These are phyloP conservation scores for Sternotherus odoratus DNA, from an alignment of 2,797 vertebrate genomes.

Conservation along the genomic window DNA sequence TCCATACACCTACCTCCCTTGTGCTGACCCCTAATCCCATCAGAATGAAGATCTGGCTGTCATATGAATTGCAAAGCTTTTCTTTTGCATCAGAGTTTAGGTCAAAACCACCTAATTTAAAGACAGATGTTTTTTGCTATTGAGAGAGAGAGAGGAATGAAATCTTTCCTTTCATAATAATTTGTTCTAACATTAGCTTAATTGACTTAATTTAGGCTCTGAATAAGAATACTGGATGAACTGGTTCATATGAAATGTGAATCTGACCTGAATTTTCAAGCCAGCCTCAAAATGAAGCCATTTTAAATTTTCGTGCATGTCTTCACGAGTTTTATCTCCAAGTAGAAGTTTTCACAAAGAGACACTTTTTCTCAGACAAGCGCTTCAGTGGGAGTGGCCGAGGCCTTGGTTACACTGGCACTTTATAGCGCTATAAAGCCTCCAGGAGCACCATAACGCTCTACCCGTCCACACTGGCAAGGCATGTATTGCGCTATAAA, in stretches of 20 bases:
- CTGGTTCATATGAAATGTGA: constrained; percentile 32
- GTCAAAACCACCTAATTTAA: constrained; percentile 70
- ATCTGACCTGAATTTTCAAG: constrained; percentile 41
- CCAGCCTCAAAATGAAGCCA: constrained; percentile 29
- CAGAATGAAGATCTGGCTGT: constrained; percentile 76
- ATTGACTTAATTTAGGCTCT: constrained; percentile 8
- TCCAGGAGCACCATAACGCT: too few species aligned
- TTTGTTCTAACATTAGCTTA: constrained; percentile 32
- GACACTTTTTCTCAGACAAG: background rate
- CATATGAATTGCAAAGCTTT: constrained; percentile 70
- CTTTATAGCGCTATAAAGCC: too few species aligned
- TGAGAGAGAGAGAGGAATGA: constrained; percentile 56
- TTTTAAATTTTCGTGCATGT: constrained; percentile 14
- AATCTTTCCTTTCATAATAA: constrained; percentile 50
- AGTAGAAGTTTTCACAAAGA: constrained; percentile 19
- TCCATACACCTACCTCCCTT: constrained; percentile 36
- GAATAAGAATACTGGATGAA: background rate
- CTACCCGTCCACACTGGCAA: too few species aligned
- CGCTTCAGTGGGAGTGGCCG: rapidly evolving
- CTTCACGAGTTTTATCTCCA: constrained; percentile 25
- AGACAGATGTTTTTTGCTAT: constrained; percentile 72
- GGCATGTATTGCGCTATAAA: too few species aligned
- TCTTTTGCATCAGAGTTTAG: constrained; percentile 64
- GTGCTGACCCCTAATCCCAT: constrained; percentile 67
- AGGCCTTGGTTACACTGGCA: too few species aligned